Evolutionary conservation across 2,888 invertebrate species (phyloP).

Genomic region (Apotomis capreana): DNA sequence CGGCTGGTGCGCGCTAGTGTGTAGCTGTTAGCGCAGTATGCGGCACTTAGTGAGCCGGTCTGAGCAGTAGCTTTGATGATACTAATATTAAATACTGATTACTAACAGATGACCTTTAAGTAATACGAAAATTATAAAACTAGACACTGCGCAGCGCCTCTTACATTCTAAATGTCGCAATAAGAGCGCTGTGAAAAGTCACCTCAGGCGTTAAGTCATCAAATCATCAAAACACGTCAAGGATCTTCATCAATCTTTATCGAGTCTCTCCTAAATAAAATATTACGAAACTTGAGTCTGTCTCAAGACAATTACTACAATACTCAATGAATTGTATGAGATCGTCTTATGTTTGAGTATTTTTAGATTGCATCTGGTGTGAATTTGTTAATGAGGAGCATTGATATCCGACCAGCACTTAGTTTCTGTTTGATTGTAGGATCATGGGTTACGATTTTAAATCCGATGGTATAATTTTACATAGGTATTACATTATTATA

Average conservation of each 20-base stretch:
- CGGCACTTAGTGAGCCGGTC: too few relatives aligned
- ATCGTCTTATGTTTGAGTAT: too few relatives aligned
- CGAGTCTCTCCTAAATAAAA: slow-evolving; percentile 1
- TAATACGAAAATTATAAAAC: slow-evolving; percentile 12
- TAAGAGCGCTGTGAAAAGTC: slow-evolving; percentile 10
- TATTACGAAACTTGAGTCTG: neutral
- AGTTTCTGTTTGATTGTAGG: too few relatives aligned
- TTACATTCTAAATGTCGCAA: slow-evolving; percentile 34
- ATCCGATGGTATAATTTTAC: too few relatives aligned
- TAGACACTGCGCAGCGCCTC: slow-evolving; percentile 12
- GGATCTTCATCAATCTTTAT: slow-evolving; percentile 10
- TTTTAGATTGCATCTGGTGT: too few relatives aligned
- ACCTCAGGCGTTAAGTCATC: slow-evolving; percentile 1
- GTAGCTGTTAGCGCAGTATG: too few relatives aligned
- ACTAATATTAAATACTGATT: slow-evolving; percentile 4
- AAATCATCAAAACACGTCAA: slow-evolving; percentile 10
- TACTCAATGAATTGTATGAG: too few relatives aligned
- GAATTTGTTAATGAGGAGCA: too few relatives aligned
- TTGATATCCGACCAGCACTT: too few relatives aligned
- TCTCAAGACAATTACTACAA: slow-evolving; percentile 7
- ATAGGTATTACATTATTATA: too few relatives aligned
- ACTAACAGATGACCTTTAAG: slow-evolving; percentile 24
- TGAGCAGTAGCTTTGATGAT: neutral
- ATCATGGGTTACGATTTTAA: too few relatives aligned
- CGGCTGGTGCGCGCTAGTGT: too few relatives aligned